Conservation (phyloP, 2,113 vertebrate genomes). For the Entomyzon cyanotis region DNA sequence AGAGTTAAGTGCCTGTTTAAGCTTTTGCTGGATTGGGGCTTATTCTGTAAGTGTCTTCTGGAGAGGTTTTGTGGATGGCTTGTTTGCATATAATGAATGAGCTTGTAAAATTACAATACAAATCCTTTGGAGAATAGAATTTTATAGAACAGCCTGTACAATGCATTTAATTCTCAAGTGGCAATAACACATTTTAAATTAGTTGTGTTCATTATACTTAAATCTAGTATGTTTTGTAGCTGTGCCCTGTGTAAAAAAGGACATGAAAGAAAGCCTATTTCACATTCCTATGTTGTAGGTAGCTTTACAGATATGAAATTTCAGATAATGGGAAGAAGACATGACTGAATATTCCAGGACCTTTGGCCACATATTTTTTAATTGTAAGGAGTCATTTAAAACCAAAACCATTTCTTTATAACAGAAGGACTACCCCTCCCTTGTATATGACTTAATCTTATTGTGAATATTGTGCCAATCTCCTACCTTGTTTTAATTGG, state of each 20-base stretch:
- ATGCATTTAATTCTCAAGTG: background rate
- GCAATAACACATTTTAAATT: background rate
- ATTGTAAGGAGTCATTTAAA: background rate
- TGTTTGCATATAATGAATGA: background rate
- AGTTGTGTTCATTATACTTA: background rate
- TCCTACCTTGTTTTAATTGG: slow-evolving; percentile 13
- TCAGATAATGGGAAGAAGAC: background rate
- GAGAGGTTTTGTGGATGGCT: background rate
- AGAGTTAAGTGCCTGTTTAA: background rate
- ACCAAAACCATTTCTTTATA: background rate
- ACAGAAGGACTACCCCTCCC: background rate
- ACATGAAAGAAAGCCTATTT: background rate
- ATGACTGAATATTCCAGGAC: background rate
- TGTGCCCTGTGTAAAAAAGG: background rate
- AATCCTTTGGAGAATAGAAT: background rate
- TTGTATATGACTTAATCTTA: background rate
- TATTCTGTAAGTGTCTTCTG: background rate
- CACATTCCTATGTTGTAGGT: background rate
- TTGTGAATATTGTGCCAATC: background rate
- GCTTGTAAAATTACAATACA: background rate
- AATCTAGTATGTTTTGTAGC: background rate
- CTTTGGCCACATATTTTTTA: background rate
- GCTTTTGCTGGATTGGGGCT: background rate
- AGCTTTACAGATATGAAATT: background rate
- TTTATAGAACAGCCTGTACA: background rate